phyloP scores from a whole-genome alignment of 2,113 vertebrate species.

The Stigmatopora argus region DNA sequence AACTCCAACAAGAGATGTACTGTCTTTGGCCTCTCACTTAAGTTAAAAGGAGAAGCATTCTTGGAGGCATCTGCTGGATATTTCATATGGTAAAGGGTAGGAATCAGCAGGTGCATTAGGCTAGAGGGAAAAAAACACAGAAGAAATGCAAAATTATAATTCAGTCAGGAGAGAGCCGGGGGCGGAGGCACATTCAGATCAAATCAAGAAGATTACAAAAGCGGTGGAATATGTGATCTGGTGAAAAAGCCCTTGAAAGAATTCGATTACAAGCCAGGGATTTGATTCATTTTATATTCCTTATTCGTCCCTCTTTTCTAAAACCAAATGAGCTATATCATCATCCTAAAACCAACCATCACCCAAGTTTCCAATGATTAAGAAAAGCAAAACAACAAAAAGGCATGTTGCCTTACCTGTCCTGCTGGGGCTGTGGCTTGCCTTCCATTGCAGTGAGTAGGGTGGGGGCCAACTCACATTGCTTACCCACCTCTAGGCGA shows the following conservation, averaged over 20 bases:
- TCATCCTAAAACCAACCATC: background rate
- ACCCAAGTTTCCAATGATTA: background rate
- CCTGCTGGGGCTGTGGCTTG: constrained; percentile 94
- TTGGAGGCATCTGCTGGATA: constrained; percentile 84
- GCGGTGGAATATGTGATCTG: background rate
- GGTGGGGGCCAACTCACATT: constrained; percentile 92
- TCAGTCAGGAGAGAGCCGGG: background rate
- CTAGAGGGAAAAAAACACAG: constrained; percentile 59
- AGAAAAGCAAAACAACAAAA: background rate
- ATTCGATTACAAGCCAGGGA: background rate
- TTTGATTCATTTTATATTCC: too few species aligned
- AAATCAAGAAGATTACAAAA: background rate
- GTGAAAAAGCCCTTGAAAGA: background rate
- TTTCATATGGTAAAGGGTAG: constrained; percentile 95
- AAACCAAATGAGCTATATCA: background rate
- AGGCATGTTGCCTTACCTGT: constrained; percentile 75
- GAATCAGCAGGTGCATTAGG: constrained; percentile 97
- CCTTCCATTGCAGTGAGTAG: constrained; percentile 98
- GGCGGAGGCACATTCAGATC: background rate
- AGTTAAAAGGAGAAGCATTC: constrained; percentile 82
- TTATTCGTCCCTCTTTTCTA: too few species aligned
- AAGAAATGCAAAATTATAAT: background rate
- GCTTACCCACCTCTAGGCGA: constrained; percentile 88
- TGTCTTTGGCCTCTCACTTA: constrained; percentile 95
- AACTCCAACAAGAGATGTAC: constrained; percentile 95